phyloP scores from a whole-genome alignment of 2,888 invertebrate genomes.

The Campaea margaritaria region DNA sequence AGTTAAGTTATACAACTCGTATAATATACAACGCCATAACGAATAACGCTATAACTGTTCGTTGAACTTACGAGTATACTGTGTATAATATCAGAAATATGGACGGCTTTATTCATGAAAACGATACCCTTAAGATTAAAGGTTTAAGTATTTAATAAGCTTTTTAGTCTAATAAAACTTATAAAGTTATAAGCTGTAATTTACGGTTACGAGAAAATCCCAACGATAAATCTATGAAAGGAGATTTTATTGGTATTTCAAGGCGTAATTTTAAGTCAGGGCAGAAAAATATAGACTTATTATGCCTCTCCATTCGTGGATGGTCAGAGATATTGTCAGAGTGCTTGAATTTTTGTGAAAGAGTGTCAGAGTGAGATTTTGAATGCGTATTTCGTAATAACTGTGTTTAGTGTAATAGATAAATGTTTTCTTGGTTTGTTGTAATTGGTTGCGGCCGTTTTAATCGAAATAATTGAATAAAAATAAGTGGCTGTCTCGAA shows the following conservation, averaged over 20 bases:
- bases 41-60: conserved; percentile 25
- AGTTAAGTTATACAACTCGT: conserved; percentile 31
- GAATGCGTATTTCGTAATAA: too few relatives aligned
- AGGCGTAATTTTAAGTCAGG: conserved; percentile 10
- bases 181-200: conserved; percentile 35
- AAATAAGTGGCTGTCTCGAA: too few relatives aligned
- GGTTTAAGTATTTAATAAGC: conserved; percentile 49
- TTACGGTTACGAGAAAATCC: conserved; percentile 33
- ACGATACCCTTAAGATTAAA: conserved; percentile 48
- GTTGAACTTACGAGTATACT: conserved; percentile 31
- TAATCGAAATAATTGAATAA: too few relatives aligned
- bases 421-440: too few relatives aligned
- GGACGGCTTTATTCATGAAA: conserved; percentile 47
- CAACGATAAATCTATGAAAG: conserved; percentile 13
- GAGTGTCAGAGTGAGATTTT: too few relatives aligned
- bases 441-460: too few relatives aligned
- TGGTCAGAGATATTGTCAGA: too few relatives aligned
- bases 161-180: conserved; percentile 44
- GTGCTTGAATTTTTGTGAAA: too few relatives aligned
- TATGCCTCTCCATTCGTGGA: too few relatives aligned
- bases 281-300: too few relatives aligned
- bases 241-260: conserved; percentile 11
- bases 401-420: too few relatives aligned
- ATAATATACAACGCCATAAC: conserved; percentile 29
- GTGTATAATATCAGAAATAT: conserved; percentile 56